Base-by-base conservation (phyloP, 2,888 invertebrate genomes). In the Kuschelorhynchus macadamiae region DNA sequence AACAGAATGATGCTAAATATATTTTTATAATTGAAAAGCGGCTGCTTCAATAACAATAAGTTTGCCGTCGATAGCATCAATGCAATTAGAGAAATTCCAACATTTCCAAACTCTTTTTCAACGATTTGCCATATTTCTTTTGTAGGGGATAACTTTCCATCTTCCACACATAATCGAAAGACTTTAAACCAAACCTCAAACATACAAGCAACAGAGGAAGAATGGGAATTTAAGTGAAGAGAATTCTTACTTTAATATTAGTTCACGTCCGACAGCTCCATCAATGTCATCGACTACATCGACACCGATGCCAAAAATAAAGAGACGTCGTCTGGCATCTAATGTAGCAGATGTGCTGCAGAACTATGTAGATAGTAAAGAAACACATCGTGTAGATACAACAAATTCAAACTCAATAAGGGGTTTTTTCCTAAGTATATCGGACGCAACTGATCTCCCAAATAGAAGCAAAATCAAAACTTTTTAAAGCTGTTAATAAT, bases 11-110 rank as follows among this genome's bases (percentile, higher is more conserved):
- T 32, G 32, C 12, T 12, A 39, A 39, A 39, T 14, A 11, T 18
- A 57, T 32, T 69, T 53, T 70, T 73, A 30, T 73, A 72, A 49
- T 72, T 71, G 20, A 57, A 70, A 46, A 55, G 70, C 3, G 39
- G 32, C n/a, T 8, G 41, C 44, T 39, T 57, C 12, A 8, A 68
- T 71, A 1, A 25, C n/a, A 9, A 50, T 21, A 33, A 60, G 69
- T 33, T 69, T 46, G n/a, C 46, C 46, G 17, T 68, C 68, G 25
- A 66, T 42, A 0, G 50, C 63, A 0, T 60, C 65, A 1, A 60
- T 36, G 47, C 65, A 60, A 30, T 59, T 47, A 14, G 60, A 50
- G 30, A 67, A 53, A 46, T 68, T 46, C 65, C 69, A 69, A 4
- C 2, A 3, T 17, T 11, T 2, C 7, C 8, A 8, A 33, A 53